Base-by-base conservation (phyloP, 2,888 invertebrate genomes). In the Perdita meconis region DNA sequence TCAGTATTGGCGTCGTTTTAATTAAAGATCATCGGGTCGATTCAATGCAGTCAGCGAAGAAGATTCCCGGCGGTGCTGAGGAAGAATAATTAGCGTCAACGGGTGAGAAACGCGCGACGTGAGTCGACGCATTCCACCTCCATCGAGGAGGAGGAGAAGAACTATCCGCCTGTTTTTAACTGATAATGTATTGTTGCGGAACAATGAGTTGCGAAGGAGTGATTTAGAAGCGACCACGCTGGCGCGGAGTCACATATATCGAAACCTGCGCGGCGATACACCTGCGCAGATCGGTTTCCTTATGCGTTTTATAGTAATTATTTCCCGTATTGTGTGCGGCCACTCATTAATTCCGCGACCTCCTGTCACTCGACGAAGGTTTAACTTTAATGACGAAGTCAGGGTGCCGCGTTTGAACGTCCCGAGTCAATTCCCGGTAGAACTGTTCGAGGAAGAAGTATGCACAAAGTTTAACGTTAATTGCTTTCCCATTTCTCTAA, bases 301-400 rank as follows among this genome's bases (percentile, higher is more conserved):
- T 84, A 78, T 85, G 78, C 80, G 85, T 77, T 85, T 68, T 77
- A 61, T 67, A 80, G 70, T 82, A 84, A 84, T 84, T 78, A 76
- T 82, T 78, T 51, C 63, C 56, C 63, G 71, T 63, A 61, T 78
- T 71, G 84, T 71, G 84, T 71, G 64, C 70, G 76, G 47, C 77
- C 84, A 80, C 76, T 83, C 83, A 74, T 82, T 83, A 83, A 84
- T 83, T 82, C 73, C 68, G 26, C 50, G 59, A 47, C 19, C 47
- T 63, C 61, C 44, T 60, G 67, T 50, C 68, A 67, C 68, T 61
- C 81, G 77, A 67, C 77, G 69, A 34, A 44, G 59, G 44, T 59
- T 76, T 53, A 40, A 26, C 59, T 68, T 65, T 69, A 76, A 84
- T 61, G 79, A 79, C 70, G 56, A 60, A 40, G 34, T 24, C 40